Base-by-base conservation (phyloP, 92 coral and sea anemone genomes). In the Virgularia gustaviana region DNA sequence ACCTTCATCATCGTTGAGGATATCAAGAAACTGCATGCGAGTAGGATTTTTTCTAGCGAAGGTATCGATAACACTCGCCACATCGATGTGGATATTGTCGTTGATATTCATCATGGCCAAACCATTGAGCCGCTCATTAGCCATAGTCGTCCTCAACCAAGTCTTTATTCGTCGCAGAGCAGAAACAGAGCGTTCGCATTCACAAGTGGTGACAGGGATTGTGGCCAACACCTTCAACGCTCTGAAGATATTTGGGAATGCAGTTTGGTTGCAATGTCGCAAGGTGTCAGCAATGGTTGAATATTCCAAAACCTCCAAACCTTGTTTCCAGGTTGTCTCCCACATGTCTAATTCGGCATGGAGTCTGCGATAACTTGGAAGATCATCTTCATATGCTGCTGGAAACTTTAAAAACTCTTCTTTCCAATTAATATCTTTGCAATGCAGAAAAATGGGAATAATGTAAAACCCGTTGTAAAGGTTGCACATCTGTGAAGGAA, bases 241-340 rank as follows among this genome's bases (percentile, higher is more conserved):
- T 25, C 12, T 53, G 27, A 53, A 53, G 27, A 13, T 15, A 13
- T 53, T 13, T 15, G 59, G 27, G 22, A 53, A 53, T 19, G 59
- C 59, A 43, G 19, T 22, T 43, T 53, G 27, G 27, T 53, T 53
- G 22, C 59, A 53, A 31, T 43, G 13, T 43, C 51, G 51, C 51
- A 43, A 20, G 51, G 51, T 43, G 19, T 43, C 51, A 20, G 51
- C 59, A 2, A 53, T 53, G 11, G 59, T 19, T 10, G 19, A 1
- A 20, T 53, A 53, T 53, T 13, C 59, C 11, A 22, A 10, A 10
- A 19, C 12, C 59, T 53, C 59, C 2, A 53, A 53, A 22, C 59
- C 59, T 53, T 53, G 12, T 22, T 8, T 53, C 59, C 59, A 53
- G 19, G n/a, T 43, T 43, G 51, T 43, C 20, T 43, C 51, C 51